These are phyloP conservation scores for Portunus trituberculatus DNA, from an alignment of 1,140 invertebrate genomes.

Conservation along the genomic window DNA sequence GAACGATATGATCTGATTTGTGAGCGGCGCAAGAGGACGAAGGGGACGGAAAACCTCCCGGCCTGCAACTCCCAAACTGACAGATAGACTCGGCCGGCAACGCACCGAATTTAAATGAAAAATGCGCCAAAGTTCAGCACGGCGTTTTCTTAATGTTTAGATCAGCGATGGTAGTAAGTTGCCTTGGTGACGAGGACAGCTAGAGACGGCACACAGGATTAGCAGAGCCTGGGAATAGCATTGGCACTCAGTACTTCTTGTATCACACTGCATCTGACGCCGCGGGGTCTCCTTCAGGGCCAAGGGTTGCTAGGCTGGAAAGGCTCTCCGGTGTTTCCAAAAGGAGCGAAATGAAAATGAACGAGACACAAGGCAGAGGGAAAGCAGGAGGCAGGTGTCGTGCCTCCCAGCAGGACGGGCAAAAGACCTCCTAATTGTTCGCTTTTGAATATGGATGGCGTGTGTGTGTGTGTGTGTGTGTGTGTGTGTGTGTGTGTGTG, in stretches of 20 bases:
- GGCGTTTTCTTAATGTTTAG: constrained; percentile 36
- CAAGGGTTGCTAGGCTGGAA: neutral
- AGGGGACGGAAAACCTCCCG: constrained; percentile 18
- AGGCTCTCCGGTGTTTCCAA: neutral
- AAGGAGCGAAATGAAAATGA: constrained; percentile 40
- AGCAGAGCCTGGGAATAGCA: too few relatives aligned
- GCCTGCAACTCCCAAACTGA: constrained; percentile 59
- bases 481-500: constrained; percentile 49
- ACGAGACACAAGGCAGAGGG: constrained; percentile 2
- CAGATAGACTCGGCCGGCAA: constrained; percentile 53
- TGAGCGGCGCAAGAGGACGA: constrained; percentile 28
- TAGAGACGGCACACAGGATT: too few relatives aligned
- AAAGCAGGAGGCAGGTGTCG: neutral
- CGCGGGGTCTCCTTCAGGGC: neutral
- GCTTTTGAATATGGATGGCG: constrained; percentile 63
- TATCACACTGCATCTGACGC: neutral
- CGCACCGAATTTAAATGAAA: constrained; percentile 65
- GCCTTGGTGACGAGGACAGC: too few relatives aligned
- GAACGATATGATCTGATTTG: constrained; percentile 10
- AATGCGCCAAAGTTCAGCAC: constrained; percentile 34
- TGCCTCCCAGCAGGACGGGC: constrained; percentile 19
- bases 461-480: constrained; percentile 38
- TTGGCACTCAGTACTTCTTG: neutral
- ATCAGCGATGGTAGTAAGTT: neutral
- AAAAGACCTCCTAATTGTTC: constrained; percentile 66